Conservation (phyloP, 2,888 invertebrate species). For the Pteria penguin region DNA sequence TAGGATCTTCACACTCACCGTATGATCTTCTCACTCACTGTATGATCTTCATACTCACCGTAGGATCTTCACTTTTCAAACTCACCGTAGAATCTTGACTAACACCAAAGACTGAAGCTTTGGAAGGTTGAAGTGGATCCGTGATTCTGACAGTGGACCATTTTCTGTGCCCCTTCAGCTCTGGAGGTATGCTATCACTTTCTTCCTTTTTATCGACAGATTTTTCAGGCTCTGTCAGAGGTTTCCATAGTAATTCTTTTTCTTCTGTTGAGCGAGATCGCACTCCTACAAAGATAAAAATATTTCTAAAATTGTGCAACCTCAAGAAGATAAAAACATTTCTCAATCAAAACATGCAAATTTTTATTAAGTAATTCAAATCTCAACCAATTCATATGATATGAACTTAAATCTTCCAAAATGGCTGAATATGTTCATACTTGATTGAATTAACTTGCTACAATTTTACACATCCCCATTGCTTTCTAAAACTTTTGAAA, state of each 20-base stretch:
- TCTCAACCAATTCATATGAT: no score
- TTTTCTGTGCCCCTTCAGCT: constrained; percentile 39
- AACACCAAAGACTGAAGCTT: constrained; percentile 37
- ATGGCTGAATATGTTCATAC: no score
- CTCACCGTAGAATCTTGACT: not conserved
- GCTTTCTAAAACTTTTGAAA: no score
- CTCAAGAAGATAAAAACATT: no score
- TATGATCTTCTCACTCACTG: not conserved
- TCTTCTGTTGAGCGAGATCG: constrained; percentile 6
- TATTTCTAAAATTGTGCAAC: no score
- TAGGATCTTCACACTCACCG: not conserved
- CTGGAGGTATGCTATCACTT: constrained; percentile 32
- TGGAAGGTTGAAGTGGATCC: constrained; percentile 40
- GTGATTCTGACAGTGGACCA: constrained; percentile 48
- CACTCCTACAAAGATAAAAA: no score
- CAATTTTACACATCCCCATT: no score
- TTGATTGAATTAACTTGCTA: no score
- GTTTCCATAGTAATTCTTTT: constrained; percentile 3
- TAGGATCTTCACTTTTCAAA: no score
- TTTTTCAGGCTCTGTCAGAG: not conserved
- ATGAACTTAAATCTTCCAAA: no score
- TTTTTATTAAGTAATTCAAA: no score
- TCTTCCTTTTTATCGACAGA: constrained; percentile 20
- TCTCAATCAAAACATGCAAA: no score
- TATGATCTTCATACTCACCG: not conserved